Percentiles rank a stretch among this genome's conserved stretches.
phyloP scores from a whole-genome alignment of 1,140 invertebrate species.

The Ericerus pela region DNA sequence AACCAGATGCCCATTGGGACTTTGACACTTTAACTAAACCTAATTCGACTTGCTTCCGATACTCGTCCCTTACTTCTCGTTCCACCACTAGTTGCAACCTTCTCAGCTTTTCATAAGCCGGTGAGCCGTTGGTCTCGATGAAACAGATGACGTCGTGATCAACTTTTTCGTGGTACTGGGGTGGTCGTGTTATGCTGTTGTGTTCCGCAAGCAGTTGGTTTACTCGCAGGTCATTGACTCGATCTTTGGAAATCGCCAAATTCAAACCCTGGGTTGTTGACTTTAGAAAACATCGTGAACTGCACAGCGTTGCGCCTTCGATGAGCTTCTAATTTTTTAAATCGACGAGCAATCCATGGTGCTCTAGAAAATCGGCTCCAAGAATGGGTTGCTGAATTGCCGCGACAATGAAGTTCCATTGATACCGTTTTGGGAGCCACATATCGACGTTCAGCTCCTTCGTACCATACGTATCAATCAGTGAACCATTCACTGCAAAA shows the following conservation, averaged over 20 bases:
- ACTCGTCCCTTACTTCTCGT: background rate
- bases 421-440: background rate
- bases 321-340: background rate
- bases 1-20: constrained; percentile 32
- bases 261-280: background rate
- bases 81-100: background rate
- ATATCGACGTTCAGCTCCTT: background rate
- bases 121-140: constrained; percentile 1
- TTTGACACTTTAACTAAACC: constrained; percentile 29
- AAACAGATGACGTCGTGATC: background rate
- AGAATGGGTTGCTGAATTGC: background rate
- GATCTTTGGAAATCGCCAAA: background rate
- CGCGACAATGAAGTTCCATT: background rate
- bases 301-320: background rate
- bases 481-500: constrained; percentile 13
- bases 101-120: background rate
- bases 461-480: background rate
- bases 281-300: background rate
- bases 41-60: constrained; percentile 16
- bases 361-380: background rate
- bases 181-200: background rate
- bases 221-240: background rate
- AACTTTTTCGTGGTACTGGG: background rate
- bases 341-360: background rate
- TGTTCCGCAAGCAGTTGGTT: background rate